phyloP scores from a whole-genome alignment of 64 coral and sea anemone genomes.

The Catalaphyllia jardinei region DNA sequence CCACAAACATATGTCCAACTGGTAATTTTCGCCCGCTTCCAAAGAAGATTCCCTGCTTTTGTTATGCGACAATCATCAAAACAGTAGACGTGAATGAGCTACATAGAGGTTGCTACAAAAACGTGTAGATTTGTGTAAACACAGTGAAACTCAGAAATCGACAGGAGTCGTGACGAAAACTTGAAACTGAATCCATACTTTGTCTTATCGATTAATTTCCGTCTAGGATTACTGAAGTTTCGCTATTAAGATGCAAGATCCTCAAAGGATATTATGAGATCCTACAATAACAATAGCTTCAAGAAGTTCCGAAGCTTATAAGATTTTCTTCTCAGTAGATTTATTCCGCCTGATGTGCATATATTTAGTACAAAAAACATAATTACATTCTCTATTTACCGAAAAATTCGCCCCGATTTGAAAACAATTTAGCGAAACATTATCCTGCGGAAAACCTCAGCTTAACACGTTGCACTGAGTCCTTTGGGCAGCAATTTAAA shows the following conservation, averaged over 20 bases:
- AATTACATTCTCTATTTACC: background rate
- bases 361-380: background rate
- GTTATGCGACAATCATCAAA: background rate
- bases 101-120: background rate
- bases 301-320: background rate
- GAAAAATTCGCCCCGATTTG: background rate
- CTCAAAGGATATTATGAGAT: background rate
- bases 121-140: conserved; percentile 9
- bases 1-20: background rate
- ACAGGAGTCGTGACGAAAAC: background rate
- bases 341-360: background rate
- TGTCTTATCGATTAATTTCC: background rate
- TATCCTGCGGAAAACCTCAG: background rate
- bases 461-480: background rate
- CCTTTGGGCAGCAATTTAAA: background rate
- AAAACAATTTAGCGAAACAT: background rate
- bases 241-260: background rate
- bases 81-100: background rate
- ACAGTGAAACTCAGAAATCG: background rate
- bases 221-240: background rate
- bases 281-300: background rate
- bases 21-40: background rate
- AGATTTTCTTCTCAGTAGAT: background rate
- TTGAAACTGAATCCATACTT: background rate
- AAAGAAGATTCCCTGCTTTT: background rate